Percentiles rank a stretch among this genome's conserved stretches.
Evolutionary conservation across 2,113 vertebrate genomes (phyloP).

Genomic region (Sorex fumeus): DNA sequence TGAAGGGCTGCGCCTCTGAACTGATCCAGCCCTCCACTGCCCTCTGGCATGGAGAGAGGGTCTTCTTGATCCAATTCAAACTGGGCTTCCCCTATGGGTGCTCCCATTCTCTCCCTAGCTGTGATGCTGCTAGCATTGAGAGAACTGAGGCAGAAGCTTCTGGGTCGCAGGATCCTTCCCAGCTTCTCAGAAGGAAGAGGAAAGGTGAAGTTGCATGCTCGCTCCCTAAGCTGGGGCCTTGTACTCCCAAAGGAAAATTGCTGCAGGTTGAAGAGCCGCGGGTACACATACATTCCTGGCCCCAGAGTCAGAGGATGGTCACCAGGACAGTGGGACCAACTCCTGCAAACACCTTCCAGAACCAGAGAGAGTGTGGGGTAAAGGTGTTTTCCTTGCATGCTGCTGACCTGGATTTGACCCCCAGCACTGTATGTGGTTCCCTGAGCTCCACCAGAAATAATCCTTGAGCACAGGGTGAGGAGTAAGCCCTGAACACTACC

Average conservation of each 20-base stretch:
- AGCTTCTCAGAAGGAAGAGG: not conserved
- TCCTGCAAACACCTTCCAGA: too few relatives aligned
- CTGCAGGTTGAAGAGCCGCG: too few relatives aligned
- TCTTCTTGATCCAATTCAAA: not conserved
- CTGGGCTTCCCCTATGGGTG: not conserved
- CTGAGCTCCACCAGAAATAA: too few relatives aligned
- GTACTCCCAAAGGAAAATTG: too few relatives aligned
- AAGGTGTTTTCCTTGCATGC: too few relatives aligned
- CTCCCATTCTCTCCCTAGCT: not conserved
- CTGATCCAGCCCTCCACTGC: not conserved
- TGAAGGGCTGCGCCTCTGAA: fast-evolving
- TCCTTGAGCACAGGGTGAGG: too few relatives aligned
- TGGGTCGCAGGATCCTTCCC: not conserved
- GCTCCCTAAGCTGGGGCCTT: constrained; percentile 15
- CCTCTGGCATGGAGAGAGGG: too few relatives aligned
- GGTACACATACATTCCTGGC: not conserved
- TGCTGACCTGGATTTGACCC: too few relatives aligned
- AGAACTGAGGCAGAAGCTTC: not conserved
- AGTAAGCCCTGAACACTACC: too few relatives aligned
- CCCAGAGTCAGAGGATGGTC: not conserved
- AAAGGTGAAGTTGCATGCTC: not conserved
- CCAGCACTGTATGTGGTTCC: too few relatives aligned
- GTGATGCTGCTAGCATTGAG: not conserved
- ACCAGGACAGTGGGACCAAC: too few relatives aligned
- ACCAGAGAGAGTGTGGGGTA: too few relatives aligned